A percentile compares a stretch with the other conserved stretches of the same genome.
phyloP scores from a whole-genome alignment of 2,797 vertebrate genomes.

The Pangasius mekongensis region DNA sequence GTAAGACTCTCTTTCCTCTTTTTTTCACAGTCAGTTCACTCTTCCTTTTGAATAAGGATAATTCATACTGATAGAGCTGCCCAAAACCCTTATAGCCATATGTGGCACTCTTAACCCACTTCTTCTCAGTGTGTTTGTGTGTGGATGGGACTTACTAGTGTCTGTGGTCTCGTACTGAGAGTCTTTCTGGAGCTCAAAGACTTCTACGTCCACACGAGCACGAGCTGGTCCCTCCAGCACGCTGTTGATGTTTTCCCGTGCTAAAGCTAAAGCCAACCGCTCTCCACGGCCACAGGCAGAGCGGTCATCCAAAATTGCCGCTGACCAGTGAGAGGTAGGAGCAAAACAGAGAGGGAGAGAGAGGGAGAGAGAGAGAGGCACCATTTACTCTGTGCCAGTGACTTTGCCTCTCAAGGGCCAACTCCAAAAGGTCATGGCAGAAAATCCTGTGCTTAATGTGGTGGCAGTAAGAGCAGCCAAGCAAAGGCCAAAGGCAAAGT shows the following conservation, averaged over 20 bases:
- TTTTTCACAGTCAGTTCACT: not conserved
- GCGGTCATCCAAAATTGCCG: slow-evolving; percentile 89
- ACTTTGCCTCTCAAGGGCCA: slow-evolving; percentile 26
- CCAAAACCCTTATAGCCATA: not conserved
- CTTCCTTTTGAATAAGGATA: not conserved
- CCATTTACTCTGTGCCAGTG: slow-evolving; percentile 11
- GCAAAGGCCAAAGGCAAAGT: slow-evolving; percentile 30
- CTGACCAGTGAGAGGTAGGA: slow-evolving; percentile 62
- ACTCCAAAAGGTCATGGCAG: slow-evolving; percentile 28
- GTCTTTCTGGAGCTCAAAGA: slow-evolving; percentile 88
- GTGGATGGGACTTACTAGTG: slow-evolving; percentile 79
- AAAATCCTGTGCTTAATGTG: slow-evolving; percentile 26
- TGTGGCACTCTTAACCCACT: not conserved
- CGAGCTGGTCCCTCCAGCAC: slow-evolving; percentile 79
- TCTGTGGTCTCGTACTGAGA: slow-evolving; percentile 92
- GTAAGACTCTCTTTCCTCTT: not conserved
- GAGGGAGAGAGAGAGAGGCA: not conserved
- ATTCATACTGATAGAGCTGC: not conserved
- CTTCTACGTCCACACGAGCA: slow-evolving; percentile 87
- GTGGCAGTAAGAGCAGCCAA: slow-evolving; percentile 21
- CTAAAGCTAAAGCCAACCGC: slow-evolving; percentile 86
- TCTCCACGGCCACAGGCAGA: slow-evolving; percentile 86
- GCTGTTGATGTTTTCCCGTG: slow-evolving; percentile 88
- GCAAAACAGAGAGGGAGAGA: slow-evolving; percentile 14
- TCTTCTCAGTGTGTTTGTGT: not conserved